Percentiles rank a stretch among this genome's conserved stretches.
Evolutionary conservation across 2,797 vertebrate species (phyloP).

Genomic region (Malurus leucopterus): DNA sequence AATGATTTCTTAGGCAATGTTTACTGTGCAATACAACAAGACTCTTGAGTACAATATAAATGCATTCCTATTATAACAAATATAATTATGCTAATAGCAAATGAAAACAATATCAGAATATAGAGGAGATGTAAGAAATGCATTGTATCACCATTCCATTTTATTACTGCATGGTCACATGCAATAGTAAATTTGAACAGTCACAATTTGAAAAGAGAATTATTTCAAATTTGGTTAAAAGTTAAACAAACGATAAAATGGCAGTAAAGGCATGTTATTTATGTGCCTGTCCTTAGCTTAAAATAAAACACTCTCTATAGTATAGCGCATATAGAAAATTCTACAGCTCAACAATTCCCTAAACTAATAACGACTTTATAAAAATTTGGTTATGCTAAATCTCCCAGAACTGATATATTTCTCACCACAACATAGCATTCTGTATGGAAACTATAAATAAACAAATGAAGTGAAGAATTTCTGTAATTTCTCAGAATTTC

Average conservation of each 20-base stretch:
- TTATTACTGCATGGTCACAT: background rate
- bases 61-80: background rate
- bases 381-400: background rate
- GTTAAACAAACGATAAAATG: background rate
- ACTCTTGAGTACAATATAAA: constrained; percentile 13
- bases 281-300: background rate
- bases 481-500: background rate
- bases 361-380: background rate
- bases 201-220: background rate
- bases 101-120: background rate
- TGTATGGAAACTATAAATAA: background rate
- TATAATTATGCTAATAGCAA: background rate
- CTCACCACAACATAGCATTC: background rate
- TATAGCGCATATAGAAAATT: background rate
- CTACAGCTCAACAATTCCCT: background rate
- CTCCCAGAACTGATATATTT: background rate
- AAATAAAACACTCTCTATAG: background rate
- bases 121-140: background rate
- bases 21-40: background rate
- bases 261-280: background rate
- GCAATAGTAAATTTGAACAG: no score
- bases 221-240: background rate
- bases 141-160: background rate
- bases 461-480: background rate
- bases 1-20: background rate